Evolutionary conservation across 2,113 vertebrate genomes (phyloP).

Genomic region (Mystacornis crossleyi): DNA sequence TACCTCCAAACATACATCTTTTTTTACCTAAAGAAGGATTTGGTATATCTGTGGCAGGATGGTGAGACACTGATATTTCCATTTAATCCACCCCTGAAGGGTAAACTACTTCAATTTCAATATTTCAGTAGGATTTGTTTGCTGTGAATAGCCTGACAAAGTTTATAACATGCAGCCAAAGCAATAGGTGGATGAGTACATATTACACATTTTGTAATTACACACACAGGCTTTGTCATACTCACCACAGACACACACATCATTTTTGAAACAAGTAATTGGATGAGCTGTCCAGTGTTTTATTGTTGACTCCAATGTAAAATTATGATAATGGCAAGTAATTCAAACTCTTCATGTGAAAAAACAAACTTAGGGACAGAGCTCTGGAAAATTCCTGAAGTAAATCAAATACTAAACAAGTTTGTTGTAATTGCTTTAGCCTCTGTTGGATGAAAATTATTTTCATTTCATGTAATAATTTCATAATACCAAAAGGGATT

Average conservation of each 20-base stretch:
- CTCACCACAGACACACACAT: neutral
- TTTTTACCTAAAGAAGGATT: neutral
- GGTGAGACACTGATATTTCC: neutral
- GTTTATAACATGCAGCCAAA: neutral
- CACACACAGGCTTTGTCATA: neutral
- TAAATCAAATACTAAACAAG: neutral
- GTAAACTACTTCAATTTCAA: neutral
- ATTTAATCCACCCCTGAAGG: neutral
- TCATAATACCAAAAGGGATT: neutral
- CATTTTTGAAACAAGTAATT: neutral
- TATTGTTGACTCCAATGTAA: neutral
- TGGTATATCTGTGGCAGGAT: neutral
- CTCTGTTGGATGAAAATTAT: neutral
- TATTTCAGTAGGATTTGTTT: neutral
- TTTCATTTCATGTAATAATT: neutral
- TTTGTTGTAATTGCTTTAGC: neutral
- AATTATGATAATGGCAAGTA: neutral
- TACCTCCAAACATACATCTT: neutral
- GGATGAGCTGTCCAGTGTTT: constrained; percentile 2
- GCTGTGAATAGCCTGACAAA: neutral
- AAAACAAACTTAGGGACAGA: neutral
- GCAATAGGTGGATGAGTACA: neutral
- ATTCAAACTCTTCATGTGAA: neutral
- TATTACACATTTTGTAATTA: neutral
- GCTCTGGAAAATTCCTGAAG: neutral